Conservation (phyloP, 2,113 vertebrate genomes). For the Cisticola juncidis region DNA sequence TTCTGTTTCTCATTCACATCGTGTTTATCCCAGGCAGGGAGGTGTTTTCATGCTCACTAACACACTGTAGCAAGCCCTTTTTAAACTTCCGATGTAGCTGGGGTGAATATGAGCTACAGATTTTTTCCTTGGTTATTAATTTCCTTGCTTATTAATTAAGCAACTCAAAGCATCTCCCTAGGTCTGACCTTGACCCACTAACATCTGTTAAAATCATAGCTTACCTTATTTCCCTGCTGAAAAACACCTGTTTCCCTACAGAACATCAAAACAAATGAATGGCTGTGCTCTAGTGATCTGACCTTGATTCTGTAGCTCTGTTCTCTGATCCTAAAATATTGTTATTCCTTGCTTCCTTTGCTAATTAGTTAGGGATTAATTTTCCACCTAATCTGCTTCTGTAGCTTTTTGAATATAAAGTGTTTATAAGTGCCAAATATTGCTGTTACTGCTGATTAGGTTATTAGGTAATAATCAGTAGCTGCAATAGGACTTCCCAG, state of each 20-base stretch:
- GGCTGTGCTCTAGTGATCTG: not conserved
- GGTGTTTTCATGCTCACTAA: not conserved
- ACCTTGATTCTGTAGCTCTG: not conserved
- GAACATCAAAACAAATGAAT: not conserved
- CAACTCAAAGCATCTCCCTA: not conserved
- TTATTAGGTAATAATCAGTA: conserved; percentile 57
- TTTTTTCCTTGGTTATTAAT: not conserved
- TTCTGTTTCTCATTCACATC: not conserved
- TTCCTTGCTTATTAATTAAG: conserved; percentile 15
- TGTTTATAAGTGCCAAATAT: conserved; percentile 40
- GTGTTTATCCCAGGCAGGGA: not conserved
- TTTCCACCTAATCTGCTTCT: conserved; percentile 36
- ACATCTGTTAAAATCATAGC: not conserved
- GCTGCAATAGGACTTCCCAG: conserved; percentile 45
- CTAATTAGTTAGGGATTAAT: conserved; percentile 41
- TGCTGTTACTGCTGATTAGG: conserved; percentile 47
- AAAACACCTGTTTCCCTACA: not conserved
- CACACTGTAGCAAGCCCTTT: not conserved
- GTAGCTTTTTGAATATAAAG: conserved; percentile 38
- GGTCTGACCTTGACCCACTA: not conserved
- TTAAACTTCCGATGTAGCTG: not conserved
- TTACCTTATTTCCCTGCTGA: not conserved
- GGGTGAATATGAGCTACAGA: not conserved
- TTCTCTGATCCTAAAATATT: conserved; percentile 1
- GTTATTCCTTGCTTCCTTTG: not conserved